phyloP scores from a whole-genome alignment of 2,888 invertebrate species.

The Omphaloscelis lunosa region DNA sequence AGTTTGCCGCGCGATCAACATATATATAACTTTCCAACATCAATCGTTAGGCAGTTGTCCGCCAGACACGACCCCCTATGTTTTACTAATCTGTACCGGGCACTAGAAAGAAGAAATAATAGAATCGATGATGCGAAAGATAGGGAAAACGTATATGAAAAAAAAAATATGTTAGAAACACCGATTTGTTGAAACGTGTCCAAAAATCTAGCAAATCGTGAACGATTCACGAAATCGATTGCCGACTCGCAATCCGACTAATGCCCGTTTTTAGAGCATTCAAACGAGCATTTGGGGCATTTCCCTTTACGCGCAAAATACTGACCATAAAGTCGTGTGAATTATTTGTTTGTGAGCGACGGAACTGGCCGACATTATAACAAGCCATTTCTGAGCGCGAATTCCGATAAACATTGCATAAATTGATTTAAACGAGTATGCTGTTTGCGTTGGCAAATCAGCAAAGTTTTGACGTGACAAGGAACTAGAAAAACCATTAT shows the following conservation, averaged over 20 bases:
- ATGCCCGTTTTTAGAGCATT: conserved; percentile 57
- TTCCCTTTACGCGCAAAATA: conserved; percentile 65
- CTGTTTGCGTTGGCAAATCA: conserved; percentile 23
- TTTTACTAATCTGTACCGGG: not conserved
- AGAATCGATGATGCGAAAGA: not conserved
- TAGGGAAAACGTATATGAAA: conserved; percentile 33
- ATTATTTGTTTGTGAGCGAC: conserved; percentile 65
- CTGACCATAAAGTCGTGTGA: conserved; percentile 62
- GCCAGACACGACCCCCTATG: not conserved
- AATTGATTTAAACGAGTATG: conserved; percentile 28
- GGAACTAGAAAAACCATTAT: conserved; percentile 10
- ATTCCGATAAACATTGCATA: conserved; percentile 54
- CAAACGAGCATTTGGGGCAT: conserved; percentile 58
- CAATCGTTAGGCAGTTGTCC: no score
- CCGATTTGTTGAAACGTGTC: conserved; percentile 64
- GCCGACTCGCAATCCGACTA: conserved; percentile 60
- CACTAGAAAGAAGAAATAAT: conserved; percentile 1
- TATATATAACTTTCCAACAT: no score
- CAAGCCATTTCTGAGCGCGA: conserved; percentile 46
- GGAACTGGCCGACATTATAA: conserved; percentile 50
- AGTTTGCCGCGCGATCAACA: no score
- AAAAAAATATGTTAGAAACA: conserved; percentile 42
- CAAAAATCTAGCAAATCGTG: conserved; percentile 63
- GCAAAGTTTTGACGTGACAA: conserved; percentile 5
- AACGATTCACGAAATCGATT: conserved; percentile 63